These are phyloP conservation scores for Australoheros scitulus DNA, from an alignment of 2,113 vertebrate genomes.

Conservation along the genomic window DNA sequence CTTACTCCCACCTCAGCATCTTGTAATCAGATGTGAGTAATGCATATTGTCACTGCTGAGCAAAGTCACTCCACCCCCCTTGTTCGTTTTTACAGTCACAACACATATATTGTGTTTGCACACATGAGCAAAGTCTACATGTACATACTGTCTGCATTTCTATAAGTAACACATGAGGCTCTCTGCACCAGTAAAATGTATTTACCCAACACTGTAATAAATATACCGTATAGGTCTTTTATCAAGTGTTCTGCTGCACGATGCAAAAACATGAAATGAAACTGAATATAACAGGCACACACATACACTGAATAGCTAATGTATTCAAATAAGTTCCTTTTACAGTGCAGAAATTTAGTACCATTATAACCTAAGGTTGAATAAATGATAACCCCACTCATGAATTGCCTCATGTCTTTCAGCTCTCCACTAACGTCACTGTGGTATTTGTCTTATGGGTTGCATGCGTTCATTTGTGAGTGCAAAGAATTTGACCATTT, in stretches of 20 bases:
- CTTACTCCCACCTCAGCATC: conserved; percentile 8
- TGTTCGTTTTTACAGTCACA: background rate
- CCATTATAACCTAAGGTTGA: background rate
- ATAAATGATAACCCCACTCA: background rate
- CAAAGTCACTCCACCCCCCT: conserved; percentile 15
- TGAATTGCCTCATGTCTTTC: background rate
- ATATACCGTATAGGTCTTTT: background rate
- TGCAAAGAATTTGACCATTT: background rate
- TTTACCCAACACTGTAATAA: background rate
- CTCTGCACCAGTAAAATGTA: background rate
- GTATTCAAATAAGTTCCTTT: conserved; percentile 14
- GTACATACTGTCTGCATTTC: background rate
- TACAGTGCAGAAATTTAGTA: background rate
- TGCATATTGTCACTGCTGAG: conserved; percentile 38
- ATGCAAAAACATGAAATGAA: background rate
- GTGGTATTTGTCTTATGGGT: background rate
- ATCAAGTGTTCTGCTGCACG: conserved; percentile 9
- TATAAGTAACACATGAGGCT: conserved; percentile 5
- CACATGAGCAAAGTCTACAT: conserved; percentile 1
- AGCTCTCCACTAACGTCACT: background rate
- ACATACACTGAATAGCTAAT: conserved; percentile 11
- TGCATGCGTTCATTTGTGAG: background rate
- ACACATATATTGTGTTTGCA: background rate
- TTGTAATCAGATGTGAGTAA: conserved; percentile 57
- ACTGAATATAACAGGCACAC: background rate